Evolutionary conservation across 2,888 invertebrate species (phyloP), one percentile per base, ranked within the genome.

Genomic region (Cyclophora punctaria): DNA sequence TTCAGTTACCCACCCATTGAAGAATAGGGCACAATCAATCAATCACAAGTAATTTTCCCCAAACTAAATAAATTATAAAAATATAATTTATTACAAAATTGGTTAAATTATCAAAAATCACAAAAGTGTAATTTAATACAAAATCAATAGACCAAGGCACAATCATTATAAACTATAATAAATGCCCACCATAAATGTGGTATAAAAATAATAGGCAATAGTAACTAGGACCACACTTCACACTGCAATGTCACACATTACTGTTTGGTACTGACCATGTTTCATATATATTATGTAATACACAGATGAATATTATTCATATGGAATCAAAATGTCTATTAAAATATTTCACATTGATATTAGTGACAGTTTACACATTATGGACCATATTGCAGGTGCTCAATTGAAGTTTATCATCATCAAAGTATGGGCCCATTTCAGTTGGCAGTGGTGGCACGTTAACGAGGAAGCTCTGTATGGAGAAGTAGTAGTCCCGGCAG

Each of bases 401-500:
- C 55, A 60, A 55, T 35, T 69, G 56, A 55, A 67, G 62, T 7
- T 72, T 64, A 5, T 63, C 63, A 34, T 73, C 69, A 52, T 83
- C 79, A 46, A 71, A 79, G 57, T 66, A 82, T 0, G 78, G 74
- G 0, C 71, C 72, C 7, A 73, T 66, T 49, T 78, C 76, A 6
- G 69, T 62, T 2, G 83, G 75, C 42, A 82, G 57, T 0, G 79
- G 63, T 4, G 86, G 84, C 0, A 79, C 74, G 53, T 77, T 81
- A 5, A 65, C 44, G 49, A 92, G 69, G 63, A 91, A 91, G 55
- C 89, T 81, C 63, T 90, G 89, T 53, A 92, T 71, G 2, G 86
- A 82, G 34, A 89, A 77, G 67, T 92, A 94, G 66, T 96, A 98
- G 57, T 95, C 95, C 55, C 93, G 91, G 64, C 95, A 93, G 53